Base-by-base conservation (phyloP, 2,113 vertebrate species). In the Ageneiosus marmoratus region DNA sequence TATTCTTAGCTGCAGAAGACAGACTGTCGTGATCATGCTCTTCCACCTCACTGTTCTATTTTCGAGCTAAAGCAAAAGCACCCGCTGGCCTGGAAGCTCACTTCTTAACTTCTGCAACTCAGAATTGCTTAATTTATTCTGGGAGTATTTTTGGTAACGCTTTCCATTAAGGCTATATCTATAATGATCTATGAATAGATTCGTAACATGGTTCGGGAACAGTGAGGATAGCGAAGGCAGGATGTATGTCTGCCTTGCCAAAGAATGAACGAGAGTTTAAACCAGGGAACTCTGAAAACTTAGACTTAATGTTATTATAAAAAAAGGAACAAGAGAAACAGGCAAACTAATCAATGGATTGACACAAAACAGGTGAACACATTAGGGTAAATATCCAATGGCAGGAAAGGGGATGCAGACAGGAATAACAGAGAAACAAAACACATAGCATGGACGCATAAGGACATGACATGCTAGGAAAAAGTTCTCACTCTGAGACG, bases 1-100 rank as follows among this genome's bases (percentile, higher is more conserved):
- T n/a, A n/a, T n/a, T 27, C 50, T 67, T 29, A 20, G 29, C 72
- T 20, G 4, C 60, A 48, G 58, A 81, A 48, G 53, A 44, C 48
- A 77, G 79, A n/a, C 73, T 58, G 41, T 81, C 73, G 34, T 32
- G 53, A 85, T 77, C 79, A 69, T 15, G 12, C 48, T 81, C 58
- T 67, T 27, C 41, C 65, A 18, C 72, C 56, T 75, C 32, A 63
- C 27, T 32, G 60, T 67, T 67, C 51, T 81, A 53, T 55, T 32
- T 67, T 76, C 16, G 58, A 69, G 77, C 76, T 72, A 41, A n/a
- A 76, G 32, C 16, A 27, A 34, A 32, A 81, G 50, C 60, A 50
- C 69, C 27, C 32, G 15, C 11, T 80, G 58, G 32, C 41, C 34
- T 67, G 55, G 24, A 73, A 65, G 65, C 67, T 60, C 53, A 62